These are phyloP conservation scores for Hiodon tergisus DNA, from an alignment of 2,113 vertebrate genomes.

Conservation along the genomic window DNA sequence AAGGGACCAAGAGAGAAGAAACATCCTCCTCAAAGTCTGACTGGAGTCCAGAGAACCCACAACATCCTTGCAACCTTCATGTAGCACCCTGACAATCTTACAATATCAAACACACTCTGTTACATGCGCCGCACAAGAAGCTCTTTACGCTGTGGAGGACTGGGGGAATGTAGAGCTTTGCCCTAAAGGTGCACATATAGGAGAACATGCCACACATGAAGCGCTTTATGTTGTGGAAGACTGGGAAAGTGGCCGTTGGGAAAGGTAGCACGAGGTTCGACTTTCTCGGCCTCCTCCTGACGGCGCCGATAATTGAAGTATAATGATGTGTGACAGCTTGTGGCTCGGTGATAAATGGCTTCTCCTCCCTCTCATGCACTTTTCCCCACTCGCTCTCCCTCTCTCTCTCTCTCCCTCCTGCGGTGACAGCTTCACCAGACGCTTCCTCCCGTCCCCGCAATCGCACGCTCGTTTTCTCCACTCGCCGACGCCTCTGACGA, in stretches of 20 bases:
- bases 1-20: neutral
- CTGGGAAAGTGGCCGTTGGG: neutral
- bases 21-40: neutral
- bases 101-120: too few species aligned
- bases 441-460: neutral
- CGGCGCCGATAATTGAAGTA: constrained; percentile 26
- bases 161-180: too few species aligned
- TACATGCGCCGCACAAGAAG: too few species aligned
- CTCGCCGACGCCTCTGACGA: too few species aligned
- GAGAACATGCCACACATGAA: too few species aligned
- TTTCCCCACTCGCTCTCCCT: neutral
- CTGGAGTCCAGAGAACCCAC: neutral
- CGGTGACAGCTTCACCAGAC: neutral
- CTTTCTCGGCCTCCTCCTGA: constrained; percentile 3
- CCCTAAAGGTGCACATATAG: too few species aligned
- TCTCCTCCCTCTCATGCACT: constrained; percentile 9
- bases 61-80: neutral
- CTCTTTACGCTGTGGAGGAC: too few species aligned
- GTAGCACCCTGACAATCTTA: neutral
- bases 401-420: neutral
- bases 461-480: neutral
- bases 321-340: constrained; percentile 21
- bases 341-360: constrained; percentile 14
- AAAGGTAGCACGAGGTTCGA: neutral
- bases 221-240: neutral